Conservation (phyloP, 1,140 invertebrate species). For the Lineus longissimus region DNA sequence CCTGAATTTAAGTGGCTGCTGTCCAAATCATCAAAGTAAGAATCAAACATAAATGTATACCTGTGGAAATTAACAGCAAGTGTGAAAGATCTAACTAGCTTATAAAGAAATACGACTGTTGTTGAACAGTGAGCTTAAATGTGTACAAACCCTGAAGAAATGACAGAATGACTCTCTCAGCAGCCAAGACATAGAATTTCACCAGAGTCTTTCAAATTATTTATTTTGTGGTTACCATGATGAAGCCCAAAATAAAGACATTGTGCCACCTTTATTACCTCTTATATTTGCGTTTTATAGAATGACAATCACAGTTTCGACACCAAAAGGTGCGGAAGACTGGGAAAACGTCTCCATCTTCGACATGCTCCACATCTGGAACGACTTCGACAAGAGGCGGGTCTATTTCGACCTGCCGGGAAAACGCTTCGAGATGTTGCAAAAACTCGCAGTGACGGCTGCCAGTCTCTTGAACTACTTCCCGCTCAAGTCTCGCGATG, state of each 20-base stretch:
- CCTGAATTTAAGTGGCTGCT: conserved; percentile 27
- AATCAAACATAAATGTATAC: background rate
- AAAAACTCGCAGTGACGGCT: conserved; percentile 11
- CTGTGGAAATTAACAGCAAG: background rate
- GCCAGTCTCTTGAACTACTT: conserved; percentile 21
- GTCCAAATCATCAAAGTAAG: conserved; percentile 18
- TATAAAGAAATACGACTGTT: background rate
- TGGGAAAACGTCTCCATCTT: background rate
- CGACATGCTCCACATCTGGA: conserved; percentile 5
- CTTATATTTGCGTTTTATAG: background rate
- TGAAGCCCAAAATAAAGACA: background rate
- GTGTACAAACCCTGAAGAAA: background rate
- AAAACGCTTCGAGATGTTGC: conserved; percentile 12
- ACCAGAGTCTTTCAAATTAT: background rate
- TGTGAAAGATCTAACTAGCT: background rate
- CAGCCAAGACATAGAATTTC: background rate
- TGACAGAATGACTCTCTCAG: background rate
- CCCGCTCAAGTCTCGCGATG: conserved; percentile 11
- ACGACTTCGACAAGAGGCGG: conserved; percentile 15
- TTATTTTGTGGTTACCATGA: background rate
- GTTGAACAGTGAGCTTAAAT: background rate
- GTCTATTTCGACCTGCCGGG: conserved; percentile 19
- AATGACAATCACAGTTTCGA: background rate
- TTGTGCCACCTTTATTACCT: background rate
- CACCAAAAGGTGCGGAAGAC: background rate